Conservation (phyloP, 2,113 vertebrate genomes). For the Atractosteus spatula region DNA sequence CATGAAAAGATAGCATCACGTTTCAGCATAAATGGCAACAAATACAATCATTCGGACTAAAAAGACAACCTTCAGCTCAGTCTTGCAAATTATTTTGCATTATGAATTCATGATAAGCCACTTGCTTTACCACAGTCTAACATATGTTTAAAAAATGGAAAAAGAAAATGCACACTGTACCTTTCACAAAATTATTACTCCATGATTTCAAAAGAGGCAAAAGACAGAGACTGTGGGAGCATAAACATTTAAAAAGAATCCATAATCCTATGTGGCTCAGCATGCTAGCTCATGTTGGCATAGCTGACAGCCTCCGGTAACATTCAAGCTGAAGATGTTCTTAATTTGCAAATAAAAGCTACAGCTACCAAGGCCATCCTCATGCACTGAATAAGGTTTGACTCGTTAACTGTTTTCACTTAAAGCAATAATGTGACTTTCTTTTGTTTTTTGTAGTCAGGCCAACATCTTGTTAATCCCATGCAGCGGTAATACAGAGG, state of each 20-base stretch:
- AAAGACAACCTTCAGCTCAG: too few relatives aligned
- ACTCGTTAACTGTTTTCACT: background rate
- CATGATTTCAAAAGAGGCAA: slow-evolving; percentile 4
- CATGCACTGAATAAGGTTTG: slow-evolving; percentile 1
- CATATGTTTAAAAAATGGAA: background rate
- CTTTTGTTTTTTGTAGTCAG: slow-evolving; percentile 20
- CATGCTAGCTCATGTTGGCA: slow-evolving; percentile 23
- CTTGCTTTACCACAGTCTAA: too few relatives aligned
- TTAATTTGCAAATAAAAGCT: slow-evolving; percentile 19
- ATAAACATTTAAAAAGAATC: background rate
- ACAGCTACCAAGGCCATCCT: slow-evolving; percentile 24
- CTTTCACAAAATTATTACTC: slow-evolving; percentile 7
- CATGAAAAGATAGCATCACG: too few relatives aligned
- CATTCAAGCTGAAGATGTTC: slow-evolving; percentile 27
- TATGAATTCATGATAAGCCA: too few relatives aligned
- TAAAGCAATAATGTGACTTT: slow-evolving; percentile 8
- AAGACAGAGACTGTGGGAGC: slow-evolving; percentile 12
- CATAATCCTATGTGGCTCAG: slow-evolving; percentile 12
- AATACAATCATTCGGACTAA: too few relatives aligned
- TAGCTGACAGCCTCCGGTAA: slow-evolving; percentile 16
- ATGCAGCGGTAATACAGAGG: slow-evolving; percentile 54
- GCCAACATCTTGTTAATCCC: slow-evolving; percentile 47
- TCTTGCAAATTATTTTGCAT: too few relatives aligned
- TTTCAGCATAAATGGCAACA: too few relatives aligned
- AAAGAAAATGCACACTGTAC: background rate